phyloP scores from a whole-genome alignment of 2,888 invertebrate species.

The Aphodius sticticus region DNA sequence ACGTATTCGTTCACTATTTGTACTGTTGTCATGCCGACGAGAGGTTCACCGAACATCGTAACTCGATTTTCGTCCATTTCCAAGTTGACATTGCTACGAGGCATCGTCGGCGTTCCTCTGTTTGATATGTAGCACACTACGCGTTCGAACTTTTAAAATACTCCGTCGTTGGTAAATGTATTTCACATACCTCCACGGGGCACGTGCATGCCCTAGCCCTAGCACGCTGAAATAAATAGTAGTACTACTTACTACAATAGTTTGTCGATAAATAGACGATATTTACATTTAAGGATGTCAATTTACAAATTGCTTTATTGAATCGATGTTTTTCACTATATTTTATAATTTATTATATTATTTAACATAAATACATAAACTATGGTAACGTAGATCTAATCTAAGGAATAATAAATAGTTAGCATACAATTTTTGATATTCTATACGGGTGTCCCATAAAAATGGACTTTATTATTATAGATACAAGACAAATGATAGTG shows the following conservation, averaged over 20 bases:
- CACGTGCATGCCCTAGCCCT: neutral
- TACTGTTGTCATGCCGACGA: neutral
- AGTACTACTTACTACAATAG: neutral
- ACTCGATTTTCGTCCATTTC: neutral
- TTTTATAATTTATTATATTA: too few species aligned
- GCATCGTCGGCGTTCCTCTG: neutral
- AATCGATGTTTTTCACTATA: too few species aligned
- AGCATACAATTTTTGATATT: too few species aligned
- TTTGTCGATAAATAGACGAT: too few species aligned
- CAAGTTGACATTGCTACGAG: neutral
- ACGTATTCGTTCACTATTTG: neutral
- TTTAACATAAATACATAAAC: too few species aligned
- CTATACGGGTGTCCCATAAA: too few species aligned
- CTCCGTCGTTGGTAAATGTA: neutral
- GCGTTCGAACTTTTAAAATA: neutral
- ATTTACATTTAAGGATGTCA: too few species aligned
- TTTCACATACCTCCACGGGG: neutral
- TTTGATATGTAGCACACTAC: neutral
- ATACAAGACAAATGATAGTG: too few species aligned
- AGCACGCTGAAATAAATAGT: neutral
- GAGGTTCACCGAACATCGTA: neutral
- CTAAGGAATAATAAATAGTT: too few species aligned
- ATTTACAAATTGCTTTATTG: too few species aligned
- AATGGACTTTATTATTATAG: too few species aligned
- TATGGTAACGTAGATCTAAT: too few species aligned